Conservation (phyloP, 2,888 invertebrate species). For the Clunio marinus region DNA sequence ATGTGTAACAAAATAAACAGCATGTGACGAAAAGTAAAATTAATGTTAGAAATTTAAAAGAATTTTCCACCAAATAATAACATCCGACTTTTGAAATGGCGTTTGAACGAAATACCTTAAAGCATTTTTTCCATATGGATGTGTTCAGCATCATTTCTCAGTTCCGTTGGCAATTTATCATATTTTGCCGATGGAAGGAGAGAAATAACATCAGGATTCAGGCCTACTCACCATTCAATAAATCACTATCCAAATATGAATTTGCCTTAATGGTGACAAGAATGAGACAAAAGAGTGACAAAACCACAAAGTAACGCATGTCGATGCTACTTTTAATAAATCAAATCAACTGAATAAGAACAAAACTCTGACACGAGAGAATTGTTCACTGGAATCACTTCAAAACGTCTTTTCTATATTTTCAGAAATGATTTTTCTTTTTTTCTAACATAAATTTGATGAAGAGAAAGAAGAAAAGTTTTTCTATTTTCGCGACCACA, state of each 20-base stretch:
- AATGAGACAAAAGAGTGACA: conserved; percentile 24
- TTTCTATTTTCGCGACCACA: neutral
- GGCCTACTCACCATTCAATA: conserved; percentile 18
- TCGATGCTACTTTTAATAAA: too few relatives aligned
- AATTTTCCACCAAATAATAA: too few relatives aligned
- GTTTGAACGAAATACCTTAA: too few relatives aligned
- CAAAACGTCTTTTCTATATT: neutral
- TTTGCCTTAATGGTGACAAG: conserved; percentile 23
- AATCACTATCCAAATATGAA: conserved; percentile 28
- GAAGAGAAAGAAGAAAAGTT: neutral
- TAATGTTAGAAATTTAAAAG: too few relatives aligned
- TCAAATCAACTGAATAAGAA: neutral
- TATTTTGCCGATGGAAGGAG: too few relatives aligned
- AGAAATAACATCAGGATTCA: too few relatives aligned
- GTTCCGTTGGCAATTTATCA: too few relatives aligned
- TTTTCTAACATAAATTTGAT: neutral
- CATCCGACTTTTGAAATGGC: too few relatives aligned
- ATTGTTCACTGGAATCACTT: neutral
- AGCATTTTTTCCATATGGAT: too few relatives aligned
- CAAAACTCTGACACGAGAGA: neutral
- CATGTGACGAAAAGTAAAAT: too few relatives aligned
- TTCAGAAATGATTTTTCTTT: neutral
- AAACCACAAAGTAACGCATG: conserved; percentile 22
- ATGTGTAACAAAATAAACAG: too few relatives aligned
- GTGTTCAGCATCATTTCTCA: too few relatives aligned